Conservation (phyloP, 2,888 invertebrate species). For the Dermolepida albohirtum region DNA sequence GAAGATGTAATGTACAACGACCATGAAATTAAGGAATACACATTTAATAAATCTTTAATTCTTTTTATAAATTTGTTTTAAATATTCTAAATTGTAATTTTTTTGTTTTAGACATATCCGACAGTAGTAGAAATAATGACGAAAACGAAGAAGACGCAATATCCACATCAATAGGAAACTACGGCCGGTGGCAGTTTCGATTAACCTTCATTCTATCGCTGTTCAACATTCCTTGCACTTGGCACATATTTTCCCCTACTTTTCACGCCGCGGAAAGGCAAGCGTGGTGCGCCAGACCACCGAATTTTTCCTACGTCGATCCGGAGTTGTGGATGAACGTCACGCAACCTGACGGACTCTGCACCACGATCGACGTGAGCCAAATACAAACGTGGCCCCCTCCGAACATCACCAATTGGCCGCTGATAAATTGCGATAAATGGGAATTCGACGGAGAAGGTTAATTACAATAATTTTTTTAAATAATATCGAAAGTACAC, state of each 20-base stretch:
- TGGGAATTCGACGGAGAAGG: constrained; percentile 63
- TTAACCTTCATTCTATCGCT: constrained; percentile 80
- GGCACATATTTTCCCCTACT: constrained; percentile 82
- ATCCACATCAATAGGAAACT: constrained; percentile 77
- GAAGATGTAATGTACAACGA: too few species aligned
- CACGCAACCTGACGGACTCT: constrained; percentile 73
- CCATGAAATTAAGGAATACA: too few species aligned
- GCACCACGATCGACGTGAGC: constrained; percentile 68
- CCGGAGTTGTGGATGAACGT: constrained; percentile 74
- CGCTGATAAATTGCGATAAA: constrained; percentile 54
- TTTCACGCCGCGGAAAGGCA: constrained; percentile 77
- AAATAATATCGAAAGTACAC: too few species aligned
- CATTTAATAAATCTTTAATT: too few species aligned
- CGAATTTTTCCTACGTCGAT: constrained; percentile 68
- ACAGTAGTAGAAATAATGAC: constrained; percentile 39
- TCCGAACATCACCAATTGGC: constrained; percentile 44
- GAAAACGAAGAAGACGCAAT: constrained; percentile 72
- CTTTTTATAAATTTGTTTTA: too few species aligned
- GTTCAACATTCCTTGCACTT: constrained; percentile 84
- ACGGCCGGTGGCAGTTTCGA: constrained; percentile 81
- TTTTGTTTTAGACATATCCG: constrained; percentile 45
- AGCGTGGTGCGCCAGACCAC: constrained; percentile 78
- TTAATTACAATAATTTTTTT: constrained; percentile 47
- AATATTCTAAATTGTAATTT: not conserved
- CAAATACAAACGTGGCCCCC: constrained; percentile 44